Base-by-base conservation (phyloP, 1,140 invertebrate genomes). In the Caenorhabditis latens region DNA sequence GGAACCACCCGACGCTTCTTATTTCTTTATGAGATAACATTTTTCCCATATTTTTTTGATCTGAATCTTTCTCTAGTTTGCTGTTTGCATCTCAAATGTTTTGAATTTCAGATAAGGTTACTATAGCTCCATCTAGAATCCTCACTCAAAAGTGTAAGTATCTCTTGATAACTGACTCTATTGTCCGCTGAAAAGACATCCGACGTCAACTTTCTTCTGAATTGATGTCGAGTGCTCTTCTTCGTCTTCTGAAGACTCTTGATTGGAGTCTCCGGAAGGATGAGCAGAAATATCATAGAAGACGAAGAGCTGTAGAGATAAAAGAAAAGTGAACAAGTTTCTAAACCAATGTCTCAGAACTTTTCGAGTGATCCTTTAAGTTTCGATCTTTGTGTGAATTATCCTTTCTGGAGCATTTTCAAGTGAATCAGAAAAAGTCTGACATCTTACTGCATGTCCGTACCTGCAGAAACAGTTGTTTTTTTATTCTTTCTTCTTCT, bases 91-190 rank as follows among this genome's bases (percentile, higher is more conserved):
- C n/a, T 13, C 61, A 1, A 11, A 40, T 11, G 9, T 14, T 7
- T 63, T 40, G 11, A 63, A 58, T 19, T 5, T 42, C 1, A 71
- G 4, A 40, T 9, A 2, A 42, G 71, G 11, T 79, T 79, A 79
- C 71, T 79, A 46, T 79, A 79, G 71, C 71, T 50, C n/a, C 46
- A 14, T 40, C 61, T 58, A 2, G 9, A 4, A 21, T 46, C 21
- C 0, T n/a, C 42, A 43, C 40, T 79, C 19, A 79, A 79, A 53
- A 79, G 71, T 79, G 71, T 79, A 79, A 79, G 71, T 79, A 79
- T 79, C 71, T 79, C 71, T 79, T 79, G 71, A 79, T 79, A 79
- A 79, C 71, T 79, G 71, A 79, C 71, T 79, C 71, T 50, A 79
- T 79, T 79, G 71, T 79, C 42, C 40, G 67, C 67, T 71, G 67